Base-by-base conservation (phyloP, 1,140 invertebrate genomes). In the Ceratitis capitata region DNA sequence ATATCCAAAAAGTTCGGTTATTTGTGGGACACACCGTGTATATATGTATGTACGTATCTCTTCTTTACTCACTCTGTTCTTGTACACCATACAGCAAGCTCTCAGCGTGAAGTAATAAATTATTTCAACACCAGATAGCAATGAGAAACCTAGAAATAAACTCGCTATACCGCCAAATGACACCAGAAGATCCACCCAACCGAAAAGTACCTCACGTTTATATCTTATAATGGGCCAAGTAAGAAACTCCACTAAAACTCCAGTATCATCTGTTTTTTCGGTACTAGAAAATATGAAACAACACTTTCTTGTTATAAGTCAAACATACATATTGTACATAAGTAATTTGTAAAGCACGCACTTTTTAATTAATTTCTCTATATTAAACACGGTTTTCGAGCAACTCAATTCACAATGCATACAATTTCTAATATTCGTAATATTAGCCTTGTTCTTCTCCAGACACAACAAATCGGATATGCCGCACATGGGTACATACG, bases 161-260 rank as follows among this genome's bases (percentile, higher is more conserved):
- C 96, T 95, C 9, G 95, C 95, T 84, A 96, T 96, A 35, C 91
- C 91, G 4, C 93, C 93, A 85, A 93, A 93, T 0, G 93, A 93
- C n/a, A 92, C 95, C 56, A 96, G 88, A 56, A 96, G 92, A 92
- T 96, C 95, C 0, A 96, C 94, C 95, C 95, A 96, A 64, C 95
- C 95, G 88, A 96, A 96, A 26, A 95, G 92, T 3, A 96, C 95
- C 89, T 96, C 95, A 32, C 95, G 93, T 88, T 95, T 96, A 88
- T 95, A 96, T 4, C 94, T 91, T 12, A 96, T 94, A 92, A 95
- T 95, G 1, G 95, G 95, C 95, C 95, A 96, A 1, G 94, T 95
- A 1, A 94, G 93, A 87, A 95, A 95, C 89, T 94, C 94, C 9
- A 92, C 90, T 78, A 91, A 84, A 6, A 92, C 91, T 6, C 88